Conservation (phyloP, 2,113 vertebrate genomes). For the Python bivittatus region DNA sequence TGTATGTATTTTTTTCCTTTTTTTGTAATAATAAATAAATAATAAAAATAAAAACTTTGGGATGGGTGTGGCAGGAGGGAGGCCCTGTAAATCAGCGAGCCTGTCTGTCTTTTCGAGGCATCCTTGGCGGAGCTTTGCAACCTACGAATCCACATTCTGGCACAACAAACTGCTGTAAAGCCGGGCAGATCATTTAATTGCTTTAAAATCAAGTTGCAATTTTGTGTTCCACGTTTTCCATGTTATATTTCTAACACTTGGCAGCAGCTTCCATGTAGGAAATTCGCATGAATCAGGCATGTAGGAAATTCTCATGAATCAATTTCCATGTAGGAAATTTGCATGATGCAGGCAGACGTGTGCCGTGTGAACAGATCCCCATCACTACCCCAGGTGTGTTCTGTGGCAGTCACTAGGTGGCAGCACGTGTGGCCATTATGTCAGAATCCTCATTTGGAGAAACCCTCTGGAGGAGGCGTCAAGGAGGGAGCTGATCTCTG, state of each 20-base stretch:
- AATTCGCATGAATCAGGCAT: not conserved
- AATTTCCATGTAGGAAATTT: not conserved
- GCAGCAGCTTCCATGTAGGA: not conserved
- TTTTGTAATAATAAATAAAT: too few relatives aligned
- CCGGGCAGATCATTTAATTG: not conserved
- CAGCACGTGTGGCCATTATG: not conserved
- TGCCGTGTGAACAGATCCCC: not conserved
- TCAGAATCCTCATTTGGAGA: not conserved
- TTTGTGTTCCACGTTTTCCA: not conserved
- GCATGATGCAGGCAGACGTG: not conserved
- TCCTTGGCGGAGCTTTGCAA: too few relatives aligned
- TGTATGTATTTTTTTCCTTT: too few relatives aligned
- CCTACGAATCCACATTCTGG: too few relatives aligned
- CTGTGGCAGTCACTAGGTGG: not conserved
- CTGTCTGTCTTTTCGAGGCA: too few relatives aligned
- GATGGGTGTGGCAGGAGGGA: too few relatives aligned
- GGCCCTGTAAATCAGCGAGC: too few relatives aligned
- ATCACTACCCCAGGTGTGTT: not conserved
- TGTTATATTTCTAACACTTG: not conserved
- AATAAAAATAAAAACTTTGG: too few relatives aligned
- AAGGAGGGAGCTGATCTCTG: not conserved
- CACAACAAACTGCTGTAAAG: not conserved
- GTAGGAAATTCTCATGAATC: not conserved
- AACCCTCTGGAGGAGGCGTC: not conserved
- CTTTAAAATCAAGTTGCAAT: not conserved